phyloP scores from a whole-genome alignment of 2,797 vertebrate species.

The Loris lydekkerianus region DNA sequence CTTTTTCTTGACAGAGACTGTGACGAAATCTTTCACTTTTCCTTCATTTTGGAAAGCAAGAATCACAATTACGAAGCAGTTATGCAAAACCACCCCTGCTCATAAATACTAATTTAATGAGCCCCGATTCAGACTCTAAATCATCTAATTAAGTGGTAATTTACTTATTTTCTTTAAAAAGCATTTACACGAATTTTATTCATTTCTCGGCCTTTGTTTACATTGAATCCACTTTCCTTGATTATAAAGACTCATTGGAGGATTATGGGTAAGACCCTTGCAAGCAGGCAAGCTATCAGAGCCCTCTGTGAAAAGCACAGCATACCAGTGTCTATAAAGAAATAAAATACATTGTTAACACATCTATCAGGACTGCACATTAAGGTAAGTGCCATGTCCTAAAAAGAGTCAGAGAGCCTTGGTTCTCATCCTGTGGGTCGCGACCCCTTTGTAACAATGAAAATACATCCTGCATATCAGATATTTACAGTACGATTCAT shows the following conservation, averaged over 20 bases:
- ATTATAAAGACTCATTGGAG: slow-evolving; percentile 26
- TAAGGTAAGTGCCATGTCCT: not conserved
- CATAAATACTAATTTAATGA: slow-evolving; percentile 71
- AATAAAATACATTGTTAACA: not conserved
- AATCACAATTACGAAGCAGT: slow-evolving; percentile 54
- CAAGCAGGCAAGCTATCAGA: not conserved
- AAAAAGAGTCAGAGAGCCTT: not conserved
- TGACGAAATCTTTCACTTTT: slow-evolving; percentile 56
- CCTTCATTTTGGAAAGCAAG: slow-evolving; percentile 53
- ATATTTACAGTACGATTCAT: too few species aligned
- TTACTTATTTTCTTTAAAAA: slow-evolving; percentile 67
- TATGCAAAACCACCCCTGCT: slow-evolving; percentile 44
- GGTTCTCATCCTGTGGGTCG: too few species aligned
- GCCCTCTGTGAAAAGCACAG: not conserved
- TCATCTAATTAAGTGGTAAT: slow-evolving; percentile 59
- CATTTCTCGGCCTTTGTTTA: not conserved
- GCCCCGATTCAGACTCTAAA: slow-evolving; percentile 55
- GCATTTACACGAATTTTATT: slow-evolving; percentile 26
- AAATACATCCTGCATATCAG: too few species aligned
- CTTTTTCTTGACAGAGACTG: slow-evolving; percentile 32
- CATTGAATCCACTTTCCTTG: not conserved
- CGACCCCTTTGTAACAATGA: too few species aligned
- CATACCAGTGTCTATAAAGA: not conserved
- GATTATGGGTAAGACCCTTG: not conserved
- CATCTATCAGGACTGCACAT: not conserved